Conservation (phyloP, 2,113 vertebrate species). For the Peromyscus polionotus region DNA sequence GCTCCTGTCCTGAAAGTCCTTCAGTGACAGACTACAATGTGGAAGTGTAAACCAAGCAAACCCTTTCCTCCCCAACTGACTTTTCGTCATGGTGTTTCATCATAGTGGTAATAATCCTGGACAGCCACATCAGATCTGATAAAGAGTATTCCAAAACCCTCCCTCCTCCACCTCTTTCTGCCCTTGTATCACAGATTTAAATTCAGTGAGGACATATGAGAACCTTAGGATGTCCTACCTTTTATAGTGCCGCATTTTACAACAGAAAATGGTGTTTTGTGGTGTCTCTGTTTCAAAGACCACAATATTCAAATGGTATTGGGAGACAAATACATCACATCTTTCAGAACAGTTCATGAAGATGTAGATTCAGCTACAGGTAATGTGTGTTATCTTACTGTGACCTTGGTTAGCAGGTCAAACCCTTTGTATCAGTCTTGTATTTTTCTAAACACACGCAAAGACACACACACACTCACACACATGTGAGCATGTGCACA, state of each 20-base stretch:
- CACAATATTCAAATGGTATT: not conserved
- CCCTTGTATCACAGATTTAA: not conserved
- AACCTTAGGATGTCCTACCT: not conserved
- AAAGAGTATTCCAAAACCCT: accelerated
- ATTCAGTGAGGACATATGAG: not conserved
- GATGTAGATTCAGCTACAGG: not conserved
- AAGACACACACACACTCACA: not conserved
- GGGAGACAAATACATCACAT: not conserved
- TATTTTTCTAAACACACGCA: not conserved
- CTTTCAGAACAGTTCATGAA: not conserved
- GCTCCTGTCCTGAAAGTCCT: not conserved
- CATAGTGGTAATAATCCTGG: not conserved
- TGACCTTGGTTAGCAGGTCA: not conserved
- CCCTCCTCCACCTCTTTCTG: not conserved
- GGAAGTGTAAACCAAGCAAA: not conserved
- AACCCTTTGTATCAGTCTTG: not conserved
- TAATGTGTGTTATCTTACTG: not conserved
- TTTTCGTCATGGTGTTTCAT: not conserved
- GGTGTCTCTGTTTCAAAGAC: not conserved
- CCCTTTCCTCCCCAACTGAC: not conserved
- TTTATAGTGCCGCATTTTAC: not conserved
- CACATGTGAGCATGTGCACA: no score
- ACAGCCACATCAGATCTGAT: not conserved
- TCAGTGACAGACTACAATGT: not conserved
- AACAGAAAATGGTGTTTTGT: not conserved